These are phyloP conservation scores for Beris chalybata DNA, from an alignment of 2,888 invertebrate genomes.

Conservation along the genomic window DNA sequence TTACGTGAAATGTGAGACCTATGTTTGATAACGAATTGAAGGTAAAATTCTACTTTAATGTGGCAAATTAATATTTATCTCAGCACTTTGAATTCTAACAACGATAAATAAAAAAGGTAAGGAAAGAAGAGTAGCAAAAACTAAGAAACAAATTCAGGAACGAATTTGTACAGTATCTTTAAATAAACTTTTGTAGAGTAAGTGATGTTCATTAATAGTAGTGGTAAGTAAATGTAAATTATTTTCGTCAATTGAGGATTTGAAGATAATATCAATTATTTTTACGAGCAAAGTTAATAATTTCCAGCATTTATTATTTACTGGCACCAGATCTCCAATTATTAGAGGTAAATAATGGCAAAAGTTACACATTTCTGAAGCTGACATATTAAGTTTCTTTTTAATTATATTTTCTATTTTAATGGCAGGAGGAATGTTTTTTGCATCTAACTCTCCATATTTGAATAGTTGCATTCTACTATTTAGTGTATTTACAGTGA, in stretches of 20 bases:
- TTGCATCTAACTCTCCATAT: slow-evolving; percentile 23
- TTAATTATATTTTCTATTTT: slow-evolving; percentile 7
- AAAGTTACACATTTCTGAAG: slow-evolving; percentile 27
- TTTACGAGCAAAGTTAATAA: slow-evolving; percentile 1
- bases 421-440: slow-evolving; percentile 19
- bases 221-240: slow-evolving; percentile 7
- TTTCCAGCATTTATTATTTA: slow-evolving; percentile 24
- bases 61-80: too few relatives aligned
- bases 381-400: slow-evolving; percentile 27
- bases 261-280: slow-evolving; percentile 14
- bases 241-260: background rate
- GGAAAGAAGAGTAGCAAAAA: too few relatives aligned
- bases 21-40: too few relatives aligned
- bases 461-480: slow-evolving; percentile 22
- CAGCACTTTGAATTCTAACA: too few relatives aligned
- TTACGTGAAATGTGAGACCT: too few relatives aligned
- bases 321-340: slow-evolving; percentile 28
- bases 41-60: too few relatives aligned
- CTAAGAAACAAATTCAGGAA: too few relatives aligned
- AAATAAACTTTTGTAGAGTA: slow-evolving; percentile 6
- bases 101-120: too few relatives aligned
- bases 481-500: slow-evolving; percentile 27
- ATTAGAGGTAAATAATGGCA: slow-evolving; percentile 22
- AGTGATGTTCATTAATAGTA: background rate
- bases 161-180: too few relatives aligned